Percentiles rank a stretch among this genome's conserved stretches.
phyloP scores from a whole-genome alignment of 2,888 invertebrate species.

The Troides aeacus region DNA sequence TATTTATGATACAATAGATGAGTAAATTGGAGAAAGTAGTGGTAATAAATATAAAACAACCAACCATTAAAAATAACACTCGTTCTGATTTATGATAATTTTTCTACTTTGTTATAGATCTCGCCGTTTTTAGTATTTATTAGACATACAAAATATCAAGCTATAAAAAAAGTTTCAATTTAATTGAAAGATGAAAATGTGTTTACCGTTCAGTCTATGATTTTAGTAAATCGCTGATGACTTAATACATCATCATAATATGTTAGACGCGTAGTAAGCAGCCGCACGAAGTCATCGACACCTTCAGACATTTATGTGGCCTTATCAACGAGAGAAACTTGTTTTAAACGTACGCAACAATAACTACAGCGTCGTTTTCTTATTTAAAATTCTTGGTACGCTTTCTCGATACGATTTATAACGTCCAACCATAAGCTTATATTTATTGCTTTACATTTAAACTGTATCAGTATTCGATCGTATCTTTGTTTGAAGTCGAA shows the following conservation, averaged over 20 bases:
- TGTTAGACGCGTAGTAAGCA: background rate
- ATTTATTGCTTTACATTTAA: conserved; percentile 36
- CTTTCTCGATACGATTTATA: conserved; percentile 67
- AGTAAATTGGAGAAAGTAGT: background rate
- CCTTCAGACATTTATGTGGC: conserved; percentile 54
- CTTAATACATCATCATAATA: background rate
- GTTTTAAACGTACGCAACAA: conserved; percentile 61
- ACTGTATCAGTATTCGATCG: conserved; percentile 39
- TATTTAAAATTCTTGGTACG: conserved; percentile 64
- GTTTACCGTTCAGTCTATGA: background rate
- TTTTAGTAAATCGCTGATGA: conserved; percentile 2
- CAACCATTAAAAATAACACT: background rate
- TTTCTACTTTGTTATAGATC: no score
- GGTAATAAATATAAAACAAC: background rate
- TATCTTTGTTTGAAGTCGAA: conserved; percentile 19
- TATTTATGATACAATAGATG: background rate
- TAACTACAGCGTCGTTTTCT: conserved; percentile 51
- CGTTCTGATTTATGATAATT: background rate
- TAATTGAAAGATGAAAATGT: background rate
- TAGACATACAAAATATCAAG: background rate
- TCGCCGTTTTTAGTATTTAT: background rate
- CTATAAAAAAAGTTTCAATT: background rate
- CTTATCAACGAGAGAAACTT: conserved; percentile 73
- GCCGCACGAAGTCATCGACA: conserved; percentile 58
- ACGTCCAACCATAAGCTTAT: conserved; percentile 41